Percentiles rank a stretch among this genome's conserved stretches.
These are phyloP conservation scores for Cepphus grylle DNA, from an alignment of 2,113 vertebrate species.

Conservation along the genomic window DNA sequence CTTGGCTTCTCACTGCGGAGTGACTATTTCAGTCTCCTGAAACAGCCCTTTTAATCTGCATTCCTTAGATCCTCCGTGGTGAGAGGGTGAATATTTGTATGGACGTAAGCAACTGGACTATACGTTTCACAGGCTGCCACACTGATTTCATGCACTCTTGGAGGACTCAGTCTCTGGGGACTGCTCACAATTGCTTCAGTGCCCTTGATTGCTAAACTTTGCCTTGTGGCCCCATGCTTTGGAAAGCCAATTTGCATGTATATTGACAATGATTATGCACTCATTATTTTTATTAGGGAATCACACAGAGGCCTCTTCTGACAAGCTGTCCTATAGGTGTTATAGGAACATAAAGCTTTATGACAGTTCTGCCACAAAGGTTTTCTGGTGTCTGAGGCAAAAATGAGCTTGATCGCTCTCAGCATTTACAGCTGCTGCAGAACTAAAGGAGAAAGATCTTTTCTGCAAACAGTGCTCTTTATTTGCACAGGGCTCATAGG, in stretches of 20 bases:
- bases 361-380: not conserved
- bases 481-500: not conserved
- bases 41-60: not conserved
- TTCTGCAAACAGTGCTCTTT: not conserved
- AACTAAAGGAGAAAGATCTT: not conserved
- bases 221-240: not conserved
- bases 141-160: not conserved
- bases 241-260: not conserved
- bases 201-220: not conserved
- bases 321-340: not conserved
- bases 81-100: not conserved
- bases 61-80: not conserved
- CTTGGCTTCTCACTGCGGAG: not conserved
- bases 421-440: not conserved
- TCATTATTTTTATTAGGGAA: conserved; percentile 3
- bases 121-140: not conserved
- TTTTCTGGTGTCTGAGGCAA: not conserved
- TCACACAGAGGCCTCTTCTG: not conserved
- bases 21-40: not conserved
- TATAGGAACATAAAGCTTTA: not conserved
- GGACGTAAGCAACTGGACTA: not conserved
- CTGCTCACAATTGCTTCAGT: not conserved
- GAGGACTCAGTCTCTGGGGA: not conserved
- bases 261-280: conserved; percentile 1
- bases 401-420: not conserved